These are phyloP conservation scores for Erpornis zantholeuca DNA, from an alignment of 2,113 vertebrate species.

Conservation along the genomic window DNA sequence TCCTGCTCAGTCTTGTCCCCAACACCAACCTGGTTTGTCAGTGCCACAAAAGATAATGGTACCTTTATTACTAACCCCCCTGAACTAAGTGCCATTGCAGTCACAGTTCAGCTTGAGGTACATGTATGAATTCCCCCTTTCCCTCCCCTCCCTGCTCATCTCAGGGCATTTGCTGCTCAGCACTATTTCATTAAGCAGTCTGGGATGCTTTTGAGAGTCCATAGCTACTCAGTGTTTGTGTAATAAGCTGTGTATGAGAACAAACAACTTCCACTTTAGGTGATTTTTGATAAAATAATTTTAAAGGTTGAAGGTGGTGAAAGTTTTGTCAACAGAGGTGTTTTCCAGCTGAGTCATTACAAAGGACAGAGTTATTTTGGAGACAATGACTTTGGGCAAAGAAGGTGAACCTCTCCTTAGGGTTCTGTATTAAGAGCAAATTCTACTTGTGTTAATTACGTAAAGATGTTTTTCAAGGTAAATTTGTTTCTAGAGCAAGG, in stretches of 20 bases:
- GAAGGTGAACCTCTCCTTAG: not conserved
- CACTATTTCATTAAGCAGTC: not conserved
- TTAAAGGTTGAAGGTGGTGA: not conserved
- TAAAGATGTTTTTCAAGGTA: not conserved
- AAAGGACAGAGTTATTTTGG: not conserved
- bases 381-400: not conserved
- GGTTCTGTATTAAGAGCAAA: not conserved
- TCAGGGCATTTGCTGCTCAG: not conserved
- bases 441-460: not conserved
- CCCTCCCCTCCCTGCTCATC: not conserved
- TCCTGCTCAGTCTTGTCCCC: not conserved
- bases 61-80: not conserved
- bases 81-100: not conserved
- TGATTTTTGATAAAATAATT: too few relatives aligned
- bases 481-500: not conserved
- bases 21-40: not conserved
- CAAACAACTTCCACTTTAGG: not conserved
- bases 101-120: not conserved
- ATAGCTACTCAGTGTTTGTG: not conserved
- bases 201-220: not conserved
- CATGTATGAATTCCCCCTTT: rapidly evolving
- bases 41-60: not conserved
- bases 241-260: not conserved
- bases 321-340: not conserved
- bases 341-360: not conserved